phyloP scores from a whole-genome alignment of 2,888 invertebrate genomes.

The Osmoderma eremita region DNA sequence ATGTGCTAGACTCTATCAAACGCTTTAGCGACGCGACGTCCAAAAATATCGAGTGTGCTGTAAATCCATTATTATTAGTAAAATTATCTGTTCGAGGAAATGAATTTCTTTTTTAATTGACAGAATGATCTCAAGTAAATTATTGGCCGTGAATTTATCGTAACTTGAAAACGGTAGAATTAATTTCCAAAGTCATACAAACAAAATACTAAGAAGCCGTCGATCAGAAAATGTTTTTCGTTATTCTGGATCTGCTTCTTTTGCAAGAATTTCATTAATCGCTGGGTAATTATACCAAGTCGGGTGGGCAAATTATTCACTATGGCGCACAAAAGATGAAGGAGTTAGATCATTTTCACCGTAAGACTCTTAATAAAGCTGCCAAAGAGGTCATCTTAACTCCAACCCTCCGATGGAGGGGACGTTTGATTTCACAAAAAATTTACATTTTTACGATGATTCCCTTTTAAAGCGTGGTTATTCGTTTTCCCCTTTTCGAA shows the following conservation, averaged over 20 bases:
- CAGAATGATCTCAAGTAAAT: too few species aligned
- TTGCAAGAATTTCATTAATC: conserved; percentile 35
- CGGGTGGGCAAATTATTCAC: conserved; percentile 21
- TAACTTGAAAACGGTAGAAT: neutral
- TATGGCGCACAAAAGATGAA: conserved; percentile 26
- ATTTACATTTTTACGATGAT: conserved; percentile 29
- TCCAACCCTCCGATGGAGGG: neutral
- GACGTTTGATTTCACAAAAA: conserved; percentile 9
- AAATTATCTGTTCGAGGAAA: too few species aligned
- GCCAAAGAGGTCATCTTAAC: conserved; percentile 14
- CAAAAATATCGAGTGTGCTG: too few species aligned
- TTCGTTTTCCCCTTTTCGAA: neutral
- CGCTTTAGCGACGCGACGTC: too few species aligned
- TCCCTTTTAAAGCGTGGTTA: conserved; percentile 12
- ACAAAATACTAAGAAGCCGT: conserved; percentile 24
- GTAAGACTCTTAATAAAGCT: conserved; percentile 19
- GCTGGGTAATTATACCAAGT: conserved; percentile 23
- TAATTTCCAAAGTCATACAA: conserved; percentile 9
- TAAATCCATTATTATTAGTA: too few species aligned
- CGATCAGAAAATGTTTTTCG: conserved; percentile 10
- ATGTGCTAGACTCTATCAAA: too few species aligned
- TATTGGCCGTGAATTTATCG: too few species aligned
- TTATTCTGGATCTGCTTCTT: conserved; percentile 1
- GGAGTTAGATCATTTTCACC: conserved; percentile 19
- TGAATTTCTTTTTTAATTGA: too few species aligned